Percentiles rank a stretch among this genome's conserved stretches.
Conservation (phyloP, 1,140 invertebrate genomes). For the Thrips palmi region DNA sequence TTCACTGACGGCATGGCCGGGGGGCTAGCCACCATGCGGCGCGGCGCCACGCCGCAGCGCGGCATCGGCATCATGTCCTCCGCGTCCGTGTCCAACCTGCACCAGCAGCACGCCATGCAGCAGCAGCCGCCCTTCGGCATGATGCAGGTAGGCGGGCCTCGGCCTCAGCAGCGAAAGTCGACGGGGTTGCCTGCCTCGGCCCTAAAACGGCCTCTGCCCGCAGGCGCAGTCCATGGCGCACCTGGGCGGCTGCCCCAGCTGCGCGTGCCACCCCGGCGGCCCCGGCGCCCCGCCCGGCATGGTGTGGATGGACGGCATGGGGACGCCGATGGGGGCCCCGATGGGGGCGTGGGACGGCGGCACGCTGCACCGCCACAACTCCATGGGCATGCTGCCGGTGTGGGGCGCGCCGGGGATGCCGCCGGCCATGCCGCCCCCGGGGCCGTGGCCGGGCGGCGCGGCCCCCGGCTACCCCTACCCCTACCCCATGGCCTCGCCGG, state of each 20-base stretch:
- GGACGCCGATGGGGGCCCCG: slow-evolving; percentile 26
- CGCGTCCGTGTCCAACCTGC: slow-evolving; percentile 33
- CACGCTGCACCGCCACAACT: slow-evolving; percentile 3
- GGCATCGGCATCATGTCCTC: slow-evolving; percentile 20
- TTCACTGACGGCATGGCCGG: too few species aligned
- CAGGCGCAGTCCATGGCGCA: slow-evolving; percentile 54
- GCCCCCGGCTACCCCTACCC: background rate
- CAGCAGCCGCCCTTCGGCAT: slow-evolving; percentile 20
- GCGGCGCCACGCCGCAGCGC: slow-evolving; percentile 8
- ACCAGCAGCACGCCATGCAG: slow-evolving; percentile 20
- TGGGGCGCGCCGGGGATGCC: slow-evolving; percentile 15
- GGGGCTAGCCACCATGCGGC: slow-evolving; percentile 19
- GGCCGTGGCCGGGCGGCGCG: too few species aligned
- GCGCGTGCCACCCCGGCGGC: slow-evolving; percentile 33
- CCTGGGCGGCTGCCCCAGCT: slow-evolving; percentile 35
- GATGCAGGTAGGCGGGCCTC: too few species aligned
- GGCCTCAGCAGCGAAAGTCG: too few species aligned
- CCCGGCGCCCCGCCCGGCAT: too few species aligned
- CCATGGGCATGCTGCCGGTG: background rate
- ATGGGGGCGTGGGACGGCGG: slow-evolving; percentile 17
- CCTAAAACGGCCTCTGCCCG: too few species aligned
- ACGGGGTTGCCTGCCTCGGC: too few species aligned
- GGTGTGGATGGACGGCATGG: slow-evolving; percentile 24
- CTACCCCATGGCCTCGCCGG: background rate
- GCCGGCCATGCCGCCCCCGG: background rate